These are phyloP conservation scores for Oreonectes daqikongensis DNA, from an alignment of 2,797 vertebrate species.

Conservation along the genomic window DNA sequence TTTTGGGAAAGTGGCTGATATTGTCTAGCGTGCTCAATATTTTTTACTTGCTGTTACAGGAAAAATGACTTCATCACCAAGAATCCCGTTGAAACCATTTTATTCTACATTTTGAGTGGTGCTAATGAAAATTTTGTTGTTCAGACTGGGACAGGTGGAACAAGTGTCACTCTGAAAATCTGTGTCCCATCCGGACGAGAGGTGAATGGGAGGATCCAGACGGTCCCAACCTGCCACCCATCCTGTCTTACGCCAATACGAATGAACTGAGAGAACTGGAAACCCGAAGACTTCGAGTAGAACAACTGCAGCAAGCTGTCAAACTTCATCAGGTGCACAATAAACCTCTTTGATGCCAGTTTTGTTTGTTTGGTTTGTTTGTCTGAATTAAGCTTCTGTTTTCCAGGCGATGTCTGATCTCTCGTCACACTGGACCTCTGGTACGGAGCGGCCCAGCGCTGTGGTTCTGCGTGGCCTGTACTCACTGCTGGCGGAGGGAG, in stretches of 20 bases:
- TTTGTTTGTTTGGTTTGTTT: neutral
- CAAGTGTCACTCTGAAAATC: slow-evolving; percentile 67
- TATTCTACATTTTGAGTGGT: no score
- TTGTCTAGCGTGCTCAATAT: no score
- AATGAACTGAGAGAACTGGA: slow-evolving; percentile 73
- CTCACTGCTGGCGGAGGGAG: slow-evolving; percentile 74
- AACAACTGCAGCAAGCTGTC: slow-evolving; percentile 72
- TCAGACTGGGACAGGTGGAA: slow-evolving; percentile 77
- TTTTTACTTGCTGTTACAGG: no score
- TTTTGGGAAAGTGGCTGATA: no score
- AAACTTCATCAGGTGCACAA: slow-evolving; percentile 71
- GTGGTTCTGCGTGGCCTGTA: slow-evolving; percentile 62
- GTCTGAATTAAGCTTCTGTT: slow-evolving; percentile 66
- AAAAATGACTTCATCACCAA: no score
- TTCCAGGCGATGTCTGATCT: slow-evolving; percentile 73
- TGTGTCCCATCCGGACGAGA: slow-evolving; percentile 62
- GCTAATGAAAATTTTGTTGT: slow-evolving; percentile 18
- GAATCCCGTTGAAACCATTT: no score
- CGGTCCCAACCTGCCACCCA: slow-evolving; percentile 58
- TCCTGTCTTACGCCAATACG: slow-evolving; percentile 68
- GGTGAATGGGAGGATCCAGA: slow-evolving; percentile 46
- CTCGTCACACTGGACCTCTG: slow-evolving; percentile 57
- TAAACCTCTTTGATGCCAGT: neutral
- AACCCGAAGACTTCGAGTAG: slow-evolving; percentile 68
- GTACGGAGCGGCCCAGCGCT: slow-evolving; percentile 47